Base-by-base conservation (phyloP, 2,113 vertebrate species). In the Phasianus colchicus region DNA sequence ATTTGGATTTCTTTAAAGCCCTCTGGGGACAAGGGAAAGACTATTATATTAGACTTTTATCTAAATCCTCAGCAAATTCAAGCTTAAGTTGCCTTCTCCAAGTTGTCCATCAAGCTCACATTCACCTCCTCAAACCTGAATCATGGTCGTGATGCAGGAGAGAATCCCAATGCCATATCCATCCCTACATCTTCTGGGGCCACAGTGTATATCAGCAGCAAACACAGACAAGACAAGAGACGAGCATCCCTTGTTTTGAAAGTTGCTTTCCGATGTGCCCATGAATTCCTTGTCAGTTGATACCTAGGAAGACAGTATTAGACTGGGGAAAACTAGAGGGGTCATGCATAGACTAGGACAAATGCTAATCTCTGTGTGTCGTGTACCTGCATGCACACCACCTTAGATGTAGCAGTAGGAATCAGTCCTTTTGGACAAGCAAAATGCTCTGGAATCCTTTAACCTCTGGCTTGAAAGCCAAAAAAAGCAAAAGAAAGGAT, bases 251-350 rank as follows among this genome's bases (percentile, higher is more conserved):
- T 61, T 50, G 17, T 3, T 38, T 75, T 77, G 20, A 11, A 65
- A 10, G 11, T 82, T 72, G 20, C 21, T 65, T 24, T 16, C 10
- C 70, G 54, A 5, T 0, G 0, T 25, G 16, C 19, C 24, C 18
- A 3, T 13, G 3, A 4, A 6, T n/a, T 81, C 29, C 20, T 24
- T 75, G 66, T 4, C 45, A 61, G 65, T 3, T 77, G 30, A 74
- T 71, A 77, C 3, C 12, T 50, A 29, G 52, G 83, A 74, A 1
- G 73, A 11, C 30, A 71, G 2, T 6, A 9, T 45, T 13, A 38
- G 18, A n/a, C 0, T 45, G 32, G 73, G 58, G 38, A 4, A 66
- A 60, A 54, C 10, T 50, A n/a, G 60, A 85, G 71, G 1, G 66
- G 15, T 24, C 61, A 2, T 7, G 11, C 40, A 24, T 11, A 42